These are phyloP conservation scores for Rachycentron canadum DNA, from an alignment of 2,797 vertebrate genomes.

Conservation along the genomic window DNA sequence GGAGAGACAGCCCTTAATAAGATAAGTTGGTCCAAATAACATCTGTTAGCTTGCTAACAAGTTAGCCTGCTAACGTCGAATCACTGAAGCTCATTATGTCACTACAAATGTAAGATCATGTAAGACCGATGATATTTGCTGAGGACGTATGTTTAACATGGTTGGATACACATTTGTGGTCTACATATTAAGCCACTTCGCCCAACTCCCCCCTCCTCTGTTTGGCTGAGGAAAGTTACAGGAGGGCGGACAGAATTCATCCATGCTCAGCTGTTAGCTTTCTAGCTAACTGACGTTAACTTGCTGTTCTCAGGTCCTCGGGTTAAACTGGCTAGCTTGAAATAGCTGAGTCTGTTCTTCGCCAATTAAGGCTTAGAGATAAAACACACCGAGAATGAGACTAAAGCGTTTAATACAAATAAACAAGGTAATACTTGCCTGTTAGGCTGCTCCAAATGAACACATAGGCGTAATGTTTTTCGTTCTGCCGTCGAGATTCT, in stretches of 20 bases:
- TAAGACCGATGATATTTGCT: too few relatives aligned
- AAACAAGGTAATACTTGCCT: constrained; percentile 54
- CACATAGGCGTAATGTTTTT: constrained; percentile 46
- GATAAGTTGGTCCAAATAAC: not conserved
- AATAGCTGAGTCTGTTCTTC: not conserved
- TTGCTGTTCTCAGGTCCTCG: constrained; percentile 8
- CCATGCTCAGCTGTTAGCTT: constrained; percentile 48
- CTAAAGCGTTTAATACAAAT: not conserved
- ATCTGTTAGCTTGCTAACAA: constrained; percentile 23
- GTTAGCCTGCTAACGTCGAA: not conserved
- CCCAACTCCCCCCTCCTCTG: not conserved
- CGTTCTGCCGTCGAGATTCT: constrained; percentile 33
- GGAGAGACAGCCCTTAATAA: not conserved
- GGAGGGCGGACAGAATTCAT: not conserved
- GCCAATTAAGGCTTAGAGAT: rapidly evolving
- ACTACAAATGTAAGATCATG: rapidly evolving
- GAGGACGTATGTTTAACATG: not conserved
- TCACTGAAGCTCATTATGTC: not conserved
- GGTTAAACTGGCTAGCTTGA: not conserved
- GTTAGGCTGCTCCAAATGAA: constrained; percentile 31
- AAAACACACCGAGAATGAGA: not conserved
- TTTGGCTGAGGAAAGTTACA: not conserved
- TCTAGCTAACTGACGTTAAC: constrained; percentile 54
- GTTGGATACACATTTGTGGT: too few relatives aligned
- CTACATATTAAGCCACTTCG: not conserved